Conservation (phyloP, 1,140 invertebrate species). For the Drosophila pseudoobscura region DNA sequence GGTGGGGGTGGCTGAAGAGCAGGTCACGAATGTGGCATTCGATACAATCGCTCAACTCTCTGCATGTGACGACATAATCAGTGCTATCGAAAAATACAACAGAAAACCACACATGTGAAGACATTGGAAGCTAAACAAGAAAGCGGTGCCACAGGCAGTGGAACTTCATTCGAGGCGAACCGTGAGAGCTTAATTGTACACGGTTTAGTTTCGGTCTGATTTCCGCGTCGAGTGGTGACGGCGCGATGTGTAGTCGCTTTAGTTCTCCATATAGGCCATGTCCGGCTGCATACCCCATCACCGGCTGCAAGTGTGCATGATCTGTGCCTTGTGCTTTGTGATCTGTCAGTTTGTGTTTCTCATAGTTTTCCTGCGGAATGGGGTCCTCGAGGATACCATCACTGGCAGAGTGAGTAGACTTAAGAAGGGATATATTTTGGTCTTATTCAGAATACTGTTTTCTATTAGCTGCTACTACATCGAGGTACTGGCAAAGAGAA, state of each 20-base stretch:
- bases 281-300: constrained; percentile 5
- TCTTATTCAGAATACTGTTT: background rate
- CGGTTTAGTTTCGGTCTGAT: constrained; percentile 30
- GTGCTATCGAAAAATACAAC: constrained; percentile 4
- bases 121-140: too few species aligned
- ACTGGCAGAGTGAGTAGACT: constrained; percentile 21
- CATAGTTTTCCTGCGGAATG: background rate
- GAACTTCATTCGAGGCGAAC: background rate
- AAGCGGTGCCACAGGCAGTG: too few species aligned
- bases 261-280: constrained; percentile 47
- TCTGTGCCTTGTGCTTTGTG: constrained; percentile 15
- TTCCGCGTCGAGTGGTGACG: background rate
- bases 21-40: constrained; percentile 17
- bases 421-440: too few species aligned
- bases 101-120: background rate
- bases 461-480: background rate
- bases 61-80: constrained; percentile 32
- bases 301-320: constrained; percentile 15
- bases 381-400: background rate
- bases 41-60: constrained; percentile 4
- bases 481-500: background rate
- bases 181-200: constrained; percentile 20
- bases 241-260: constrained; percentile 5
- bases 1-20: background rate
- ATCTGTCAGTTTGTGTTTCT: constrained; percentile 31